Evolutionary conservation across 2,113 vertebrate species (phyloP).

Genomic region (Scomber colias): DNA sequence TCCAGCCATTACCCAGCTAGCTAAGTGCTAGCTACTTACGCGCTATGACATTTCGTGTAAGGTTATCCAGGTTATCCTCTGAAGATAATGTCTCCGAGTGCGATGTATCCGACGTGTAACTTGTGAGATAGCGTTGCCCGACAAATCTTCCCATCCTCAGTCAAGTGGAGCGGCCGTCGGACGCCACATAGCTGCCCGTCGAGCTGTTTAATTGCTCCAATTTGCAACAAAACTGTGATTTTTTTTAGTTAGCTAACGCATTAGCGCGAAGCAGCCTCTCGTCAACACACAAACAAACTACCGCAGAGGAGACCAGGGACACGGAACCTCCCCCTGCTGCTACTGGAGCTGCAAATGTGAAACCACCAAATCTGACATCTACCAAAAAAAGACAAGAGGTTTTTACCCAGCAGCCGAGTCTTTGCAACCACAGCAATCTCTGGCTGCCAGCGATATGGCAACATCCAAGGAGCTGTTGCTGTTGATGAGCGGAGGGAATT

Average conservation of each 20-base stretch:
- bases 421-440: conserved; percentile 78
- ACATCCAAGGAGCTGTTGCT: conserved; percentile 78
- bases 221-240: conserved; percentile 62
- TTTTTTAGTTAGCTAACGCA: conserved; percentile 59
- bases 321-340: conserved; percentile 1
- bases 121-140: conserved; percentile 31
- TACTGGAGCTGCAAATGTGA: not conserved
- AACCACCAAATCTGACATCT: conserved; percentile 38
- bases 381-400: conserved; percentile 45
- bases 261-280: conserved; percentile 55
- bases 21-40: conserved; percentile 76
- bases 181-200: conserved; percentile 56
- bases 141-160: conserved; percentile 74
- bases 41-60: conserved; percentile 83
- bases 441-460: conserved; percentile 77
- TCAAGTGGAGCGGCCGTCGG: conserved; percentile 29
- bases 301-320: conserved; percentile 34
- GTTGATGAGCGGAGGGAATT: conserved; percentile 56
- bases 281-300: conserved; percentile 40
- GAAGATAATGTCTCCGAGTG: conserved; percentile 60
- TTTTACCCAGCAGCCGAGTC: conserved; percentile 63
- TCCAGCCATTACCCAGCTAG: conserved; percentile 71
- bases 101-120: conserved; percentile 58
- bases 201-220: conserved; percentile 61
- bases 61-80: conserved; percentile 83